Evolutionary conservation across 2,797 vertebrate genomes (phyloP).

Genomic region (Microchirus variegatus): DNA sequence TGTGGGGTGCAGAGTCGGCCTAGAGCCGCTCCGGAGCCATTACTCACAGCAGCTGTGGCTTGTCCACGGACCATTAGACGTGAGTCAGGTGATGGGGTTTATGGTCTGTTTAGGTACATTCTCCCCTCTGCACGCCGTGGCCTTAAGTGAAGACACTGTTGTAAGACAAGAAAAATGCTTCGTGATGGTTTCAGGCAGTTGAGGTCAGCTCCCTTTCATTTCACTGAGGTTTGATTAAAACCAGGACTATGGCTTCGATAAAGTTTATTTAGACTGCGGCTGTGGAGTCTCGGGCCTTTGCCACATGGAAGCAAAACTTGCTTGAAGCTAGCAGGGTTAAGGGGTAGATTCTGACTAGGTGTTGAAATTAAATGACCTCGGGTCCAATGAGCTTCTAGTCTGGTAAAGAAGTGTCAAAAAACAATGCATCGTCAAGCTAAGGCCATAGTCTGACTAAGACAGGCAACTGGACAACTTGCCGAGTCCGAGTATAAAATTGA

Average conservation of each 20-base stretch:
- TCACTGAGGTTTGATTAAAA: neutral
- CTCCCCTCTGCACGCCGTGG: constrained; percentile 24
- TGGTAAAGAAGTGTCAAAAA: no score
- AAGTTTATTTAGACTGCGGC: no score
- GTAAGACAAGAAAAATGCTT: constrained; percentile 5
- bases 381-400: no score
- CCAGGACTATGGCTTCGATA: no score
- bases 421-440: neutral
- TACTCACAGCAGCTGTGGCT: constrained; percentile 52
- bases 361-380: no score
- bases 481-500: no score
- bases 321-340: no score
- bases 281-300: no score
- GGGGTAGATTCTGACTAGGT: no score
- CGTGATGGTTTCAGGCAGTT: constrained; percentile 14
- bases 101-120: constrained; percentile 31
- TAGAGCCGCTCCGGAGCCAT: constrained; percentile 39
- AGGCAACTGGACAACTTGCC: no score
- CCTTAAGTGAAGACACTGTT: constrained; percentile 38
- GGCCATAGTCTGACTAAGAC: no score
- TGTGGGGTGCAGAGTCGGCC: constrained; percentile 22
- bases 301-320: no score
- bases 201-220: neutral
- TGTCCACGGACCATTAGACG: constrained; percentile 60
- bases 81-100: constrained; percentile 46